Evolutionary conservation across 2,113 vertebrate species (phyloP).

Genomic region (Capreolus pygargus): DNA sequence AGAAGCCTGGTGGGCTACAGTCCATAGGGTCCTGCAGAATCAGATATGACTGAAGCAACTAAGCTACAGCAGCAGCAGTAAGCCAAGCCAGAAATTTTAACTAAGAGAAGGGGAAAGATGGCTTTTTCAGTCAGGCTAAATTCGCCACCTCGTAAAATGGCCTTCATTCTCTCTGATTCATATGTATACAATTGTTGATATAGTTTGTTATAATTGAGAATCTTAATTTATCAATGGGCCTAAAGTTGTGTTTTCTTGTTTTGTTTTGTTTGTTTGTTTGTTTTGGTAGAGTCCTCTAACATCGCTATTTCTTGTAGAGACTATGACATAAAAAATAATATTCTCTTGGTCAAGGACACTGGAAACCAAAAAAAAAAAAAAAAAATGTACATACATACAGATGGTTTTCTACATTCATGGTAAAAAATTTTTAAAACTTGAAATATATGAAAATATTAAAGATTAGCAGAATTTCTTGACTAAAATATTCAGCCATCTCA

Average conservation of each 20-base stretch:
- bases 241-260: not conserved
- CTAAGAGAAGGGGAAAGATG: not conserved
- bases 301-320: not conserved
- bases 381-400: not conserved
- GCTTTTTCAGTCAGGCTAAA: not conserved
- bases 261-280: too few relatives aligned
- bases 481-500: not conserved
- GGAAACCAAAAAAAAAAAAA: not conserved
- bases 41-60: not conserved
- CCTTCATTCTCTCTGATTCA: not conserved
- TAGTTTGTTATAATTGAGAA: not conserved
- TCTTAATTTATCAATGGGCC: not conserved
- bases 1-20: not conserved
- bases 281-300: not conserved
- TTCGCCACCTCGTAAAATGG: not conserved
- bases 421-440: not conserved
- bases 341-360: not conserved
- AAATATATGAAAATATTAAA: not conserved
- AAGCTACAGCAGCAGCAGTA: not conserved
- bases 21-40: not conserved
- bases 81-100: not conserved
- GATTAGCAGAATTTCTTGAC: not conserved
- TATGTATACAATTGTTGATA: not conserved
- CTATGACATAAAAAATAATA: not conserved
- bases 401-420: not conserved